These are phyloP conservation scores for Eurytoma adleriae DNA, from an alignment of 2,888 invertebrate genomes.

Conservation along the genomic window DNA sequence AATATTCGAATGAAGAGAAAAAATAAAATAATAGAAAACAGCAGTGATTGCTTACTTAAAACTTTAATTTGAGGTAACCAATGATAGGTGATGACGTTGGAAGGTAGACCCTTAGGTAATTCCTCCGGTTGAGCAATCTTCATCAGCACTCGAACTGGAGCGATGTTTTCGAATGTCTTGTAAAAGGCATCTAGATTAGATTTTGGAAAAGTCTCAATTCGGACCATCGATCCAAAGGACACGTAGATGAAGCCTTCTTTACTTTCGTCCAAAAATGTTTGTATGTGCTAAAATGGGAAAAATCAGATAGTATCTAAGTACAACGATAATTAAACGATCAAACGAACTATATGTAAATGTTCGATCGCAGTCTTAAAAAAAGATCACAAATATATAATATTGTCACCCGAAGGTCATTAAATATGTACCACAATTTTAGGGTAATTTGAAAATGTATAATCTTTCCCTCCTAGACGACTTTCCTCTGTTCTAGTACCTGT, in stretches of 20 bases:
- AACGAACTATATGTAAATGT: too few species aligned
- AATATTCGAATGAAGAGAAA: too few species aligned
- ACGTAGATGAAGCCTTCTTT: constrained; percentile 69
- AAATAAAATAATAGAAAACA: too few species aligned
- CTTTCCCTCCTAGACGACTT: too few species aligned
- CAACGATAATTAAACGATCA: too few species aligned
- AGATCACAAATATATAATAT: too few species aligned
- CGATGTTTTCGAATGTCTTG: constrained; percentile 65
- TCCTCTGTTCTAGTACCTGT: too few species aligned
- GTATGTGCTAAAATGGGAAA: constrained; percentile 63
- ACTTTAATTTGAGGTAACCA: constrained; percentile 70
- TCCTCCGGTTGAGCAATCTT: constrained; percentile 68
- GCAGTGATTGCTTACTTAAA: constrained; percentile 65
- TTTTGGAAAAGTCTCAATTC: constrained; percentile 69
- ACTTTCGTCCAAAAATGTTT: constrained; percentile 70
- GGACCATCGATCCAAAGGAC: constrained; percentile 72
- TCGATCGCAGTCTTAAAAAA: too few species aligned
- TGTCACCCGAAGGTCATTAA: too few species aligned
- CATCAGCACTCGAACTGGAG: constrained; percentile 69
- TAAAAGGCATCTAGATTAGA: constrained; percentile 63
- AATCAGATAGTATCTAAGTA: too few species aligned
- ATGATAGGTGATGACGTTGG: constrained; percentile 68
- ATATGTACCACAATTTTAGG: too few species aligned
- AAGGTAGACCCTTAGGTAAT: constrained; percentile 67
- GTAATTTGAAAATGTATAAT: too few species aligned